phyloP scores from a whole-genome alignment of 2,888 invertebrate genomes.

The Lottia scabra region DNA sequence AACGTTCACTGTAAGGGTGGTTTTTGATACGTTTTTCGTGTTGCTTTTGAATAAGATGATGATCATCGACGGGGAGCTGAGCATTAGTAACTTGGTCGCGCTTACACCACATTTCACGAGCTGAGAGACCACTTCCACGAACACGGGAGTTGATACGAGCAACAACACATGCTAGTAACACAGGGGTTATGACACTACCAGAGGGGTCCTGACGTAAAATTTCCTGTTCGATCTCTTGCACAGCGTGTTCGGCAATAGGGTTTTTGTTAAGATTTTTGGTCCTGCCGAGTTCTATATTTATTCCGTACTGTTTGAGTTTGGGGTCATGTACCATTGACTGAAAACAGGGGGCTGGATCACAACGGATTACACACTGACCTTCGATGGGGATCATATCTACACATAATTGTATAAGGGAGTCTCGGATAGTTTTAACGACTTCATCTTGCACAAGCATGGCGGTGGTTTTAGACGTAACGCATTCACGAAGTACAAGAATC shows the following conservation, averaged over 20 bases:
- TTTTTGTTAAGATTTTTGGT: constrained; percentile 40
- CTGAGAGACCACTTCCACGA: neutral
- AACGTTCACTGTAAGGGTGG: neutral
- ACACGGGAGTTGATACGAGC: constrained; percentile 4
- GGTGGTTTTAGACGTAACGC: constrained; percentile 20
- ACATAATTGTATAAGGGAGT: constrained; percentile 24
- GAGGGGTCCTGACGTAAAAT: constrained; percentile 35
- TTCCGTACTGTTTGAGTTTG: constrained; percentile 17
- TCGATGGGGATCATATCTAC: constrained; percentile 28
- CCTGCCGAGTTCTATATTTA: constrained; percentile 34
- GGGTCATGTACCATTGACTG: constrained; percentile 21
- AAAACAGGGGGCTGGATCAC: constrained; percentile 36
- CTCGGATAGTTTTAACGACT: constrained; percentile 22
- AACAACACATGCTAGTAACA: neutral
- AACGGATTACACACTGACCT: constrained; percentile 23
- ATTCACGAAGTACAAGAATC: constrained; percentile 33
- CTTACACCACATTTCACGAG: neutral
- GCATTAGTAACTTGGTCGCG: neutral
- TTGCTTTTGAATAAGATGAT: neutral
- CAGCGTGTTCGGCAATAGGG: constrained; percentile 43
- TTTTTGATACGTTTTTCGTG: neutral
- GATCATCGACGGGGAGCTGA: neutral
- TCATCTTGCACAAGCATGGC: constrained; percentile 28
- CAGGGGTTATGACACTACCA: constrained; percentile 21
- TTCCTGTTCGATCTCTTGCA: constrained; percentile 43